Evolutionary conservation across 2,113 vertebrate genomes (phyloP), one percentile per base, ranked within the genome.

Genomic region (Gadus chalcogrammus): DNA sequence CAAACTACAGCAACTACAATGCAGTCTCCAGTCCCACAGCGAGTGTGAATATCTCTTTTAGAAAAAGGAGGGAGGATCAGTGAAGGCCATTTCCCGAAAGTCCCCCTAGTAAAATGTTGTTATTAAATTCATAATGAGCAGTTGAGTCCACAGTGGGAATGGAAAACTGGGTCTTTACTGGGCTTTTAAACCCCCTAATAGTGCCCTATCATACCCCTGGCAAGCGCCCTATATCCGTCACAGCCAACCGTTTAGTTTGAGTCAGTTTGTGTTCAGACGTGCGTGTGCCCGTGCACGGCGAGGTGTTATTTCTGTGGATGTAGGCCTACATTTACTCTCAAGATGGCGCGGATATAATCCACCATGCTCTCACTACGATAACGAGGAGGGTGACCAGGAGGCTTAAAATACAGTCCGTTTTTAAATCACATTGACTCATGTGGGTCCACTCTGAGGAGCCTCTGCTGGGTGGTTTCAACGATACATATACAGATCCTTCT

Each of bases 81-180:
- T 78, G 31, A 52, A 77, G 48, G 61, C 64, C 65, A 59, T 70
- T 82, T 80, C 70, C 79, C 74, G 66, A 78, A 84, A 78, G 68
- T 69, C 65, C 52, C 65, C 56, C 76, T 72, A 65, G 76, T 79
- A 78, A 87, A 83, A 75, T 31, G 27, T n/a, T 16, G 75, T 67
- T 71, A 66, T 87, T 79, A 85, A 81, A 84, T 70, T 72, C 52
- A 78, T 85, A 84, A 86, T 73, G 79, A 85, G 75, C 67, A 79
- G 64, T 58, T 48, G 42, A 48, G 69, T 75, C 27, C 77, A 75
- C 81, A 86, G 84, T 82, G 80, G 82, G 78, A 86, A 70, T 75
- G 80, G 81, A 58, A 58, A 82, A 67, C 76, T 79, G 71, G 38
- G 61, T 75, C 65, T 79, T 81, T 78, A 80, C 77, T 58, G 68